Conservation (phyloP, 1,140 invertebrate species). For the Drosophila ogumai region DNA sequence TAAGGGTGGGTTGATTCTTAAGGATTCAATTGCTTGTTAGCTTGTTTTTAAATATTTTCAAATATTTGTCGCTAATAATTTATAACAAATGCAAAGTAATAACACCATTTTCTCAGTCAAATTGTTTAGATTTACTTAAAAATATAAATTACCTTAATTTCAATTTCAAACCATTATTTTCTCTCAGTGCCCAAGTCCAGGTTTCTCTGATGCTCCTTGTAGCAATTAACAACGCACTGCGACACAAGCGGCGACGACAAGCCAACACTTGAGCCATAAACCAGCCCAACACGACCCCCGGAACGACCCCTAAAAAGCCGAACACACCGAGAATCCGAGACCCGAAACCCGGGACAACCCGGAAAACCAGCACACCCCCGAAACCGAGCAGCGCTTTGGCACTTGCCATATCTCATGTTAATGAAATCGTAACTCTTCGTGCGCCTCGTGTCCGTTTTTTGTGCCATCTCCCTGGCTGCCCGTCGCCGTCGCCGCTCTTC, state of each 20-base stretch:
- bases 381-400: constrained; percentile 44
- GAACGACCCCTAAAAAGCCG: constrained; percentile 58
- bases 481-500: constrained; percentile 1
- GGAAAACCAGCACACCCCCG: constrained; percentile 6
- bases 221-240: constrained; percentile 77
- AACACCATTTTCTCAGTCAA: no score
- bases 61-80: no score
- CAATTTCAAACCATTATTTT: background rate
- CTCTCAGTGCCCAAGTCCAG: constrained; percentile 17
- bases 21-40: no score
- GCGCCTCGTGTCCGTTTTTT: constrained; percentile 78
- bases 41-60: no score
- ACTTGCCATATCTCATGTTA: constrained; percentile 83
- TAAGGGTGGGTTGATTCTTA: no score
- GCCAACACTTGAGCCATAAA: constrained; percentile 79
- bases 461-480: constrained; percentile 12
- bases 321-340: constrained; percentile 7
- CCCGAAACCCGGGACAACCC: background rate
- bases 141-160: no score
- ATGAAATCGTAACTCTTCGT: constrained; percentile 83
- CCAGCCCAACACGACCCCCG: constrained; percentile 60
- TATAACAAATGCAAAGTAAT: no score
- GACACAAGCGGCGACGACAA: constrained; percentile 61
- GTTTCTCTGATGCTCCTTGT: constrained; percentile 25
- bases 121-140: no score